Base-by-base conservation (phyloP, 2,888 invertebrate species). In the Diogma glabrata region DNA sequence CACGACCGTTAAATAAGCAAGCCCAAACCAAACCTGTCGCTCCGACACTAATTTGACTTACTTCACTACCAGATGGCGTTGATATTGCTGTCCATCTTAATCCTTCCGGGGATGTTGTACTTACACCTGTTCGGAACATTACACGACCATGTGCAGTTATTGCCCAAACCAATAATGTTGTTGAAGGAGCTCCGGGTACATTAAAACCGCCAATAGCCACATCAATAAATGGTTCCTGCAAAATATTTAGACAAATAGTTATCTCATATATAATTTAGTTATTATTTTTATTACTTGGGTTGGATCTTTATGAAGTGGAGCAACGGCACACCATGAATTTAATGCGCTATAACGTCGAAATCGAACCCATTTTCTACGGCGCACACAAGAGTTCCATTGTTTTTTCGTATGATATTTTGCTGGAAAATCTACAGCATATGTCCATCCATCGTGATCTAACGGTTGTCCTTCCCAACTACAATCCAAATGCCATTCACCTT, bases 211-310 rank as follows among this genome's bases (percentile, higher is more conserved):
- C 92, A 58, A 92, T 83, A 53, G 85, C 78, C 46, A 94, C 80
- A 73, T 93, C 92, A 63, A 92, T 90, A 62, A 95, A 93, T 4
- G 93, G 93, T 66, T 94, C 93, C n/a, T n/a, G n/a, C n/a, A n/a
- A n/a, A n/a, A n/a, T n/a, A n/a, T n/a, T n/a, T n/a, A n/a, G n/a
- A n/a, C n/a, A n/a, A n/a, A n/a, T n/a, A n/a, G n/a, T n/a, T n/a
- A n/a, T n/a, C n/a, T n/a, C n/a, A n/a, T n/a, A n/a, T n/a, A n/a
- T n/a, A n/a, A n/a, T n/a, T n/a, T n/a, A n/a, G n/a, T n/a, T n/a
- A n/a, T n/a, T n/a, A n/a, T n/a, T n/a, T n/a, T n/a, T n/a, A n/a
- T n/a, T n/a, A n/a, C n/a, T 65, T 79, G 84, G 0, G 91, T 90
- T 19, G 89, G 84, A 72, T 91, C 90, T 71, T 89, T 87, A 66